Evolutionary conservation across 2,113 vertebrate genomes (phyloP).

Genomic region (Leuciscus idus): DNA sequence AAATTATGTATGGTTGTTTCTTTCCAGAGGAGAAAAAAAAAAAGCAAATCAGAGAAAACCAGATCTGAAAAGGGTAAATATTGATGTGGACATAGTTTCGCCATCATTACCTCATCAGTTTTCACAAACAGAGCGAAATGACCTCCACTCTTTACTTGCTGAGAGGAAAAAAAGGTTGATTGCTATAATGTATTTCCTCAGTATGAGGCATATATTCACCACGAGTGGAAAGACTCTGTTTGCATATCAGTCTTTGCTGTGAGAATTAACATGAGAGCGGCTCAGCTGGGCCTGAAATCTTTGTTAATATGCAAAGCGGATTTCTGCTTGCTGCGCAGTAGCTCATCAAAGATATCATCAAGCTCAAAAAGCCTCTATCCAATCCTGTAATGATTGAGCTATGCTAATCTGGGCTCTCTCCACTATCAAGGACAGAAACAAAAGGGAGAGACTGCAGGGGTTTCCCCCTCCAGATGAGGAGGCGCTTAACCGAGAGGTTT

Average conservation of each 20-base stretch:
- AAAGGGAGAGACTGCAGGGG: conserved; percentile 45
- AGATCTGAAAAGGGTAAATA: conserved; percentile 48
- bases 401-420: conserved; percentile 44
- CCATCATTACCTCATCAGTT: conserved; percentile 30
- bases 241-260: conserved; percentile 41
- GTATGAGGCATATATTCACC: not conserved
- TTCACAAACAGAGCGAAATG: conserved; percentile 40
- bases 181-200: conserved; percentile 38
- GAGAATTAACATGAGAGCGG: conserved; percentile 54
- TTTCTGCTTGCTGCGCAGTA: conserved; percentile 26
- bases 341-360: conserved; percentile 55
- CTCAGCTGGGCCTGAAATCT: conserved; percentile 49
- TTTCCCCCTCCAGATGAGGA: conserved; percentile 36
- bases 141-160: conserved; percentile 49
- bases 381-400: conserved; percentile 52
- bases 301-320: conserved; percentile 45
- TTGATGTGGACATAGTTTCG: conserved; percentile 24
- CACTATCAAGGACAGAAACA: conserved; percentile 50
- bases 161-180: conserved; percentile 43
- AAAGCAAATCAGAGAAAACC: conserved; percentile 19
- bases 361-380: conserved; percentile 32
- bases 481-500: conserved; percentile 39
- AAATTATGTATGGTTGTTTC: conserved; percentile 37
- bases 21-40: conserved; percentile 19
- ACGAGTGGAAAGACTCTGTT: conserved; percentile 46